phyloP scores from a whole-genome alignment of 2,797 vertebrate species.

The Poeciliopsis infans region DNA sequence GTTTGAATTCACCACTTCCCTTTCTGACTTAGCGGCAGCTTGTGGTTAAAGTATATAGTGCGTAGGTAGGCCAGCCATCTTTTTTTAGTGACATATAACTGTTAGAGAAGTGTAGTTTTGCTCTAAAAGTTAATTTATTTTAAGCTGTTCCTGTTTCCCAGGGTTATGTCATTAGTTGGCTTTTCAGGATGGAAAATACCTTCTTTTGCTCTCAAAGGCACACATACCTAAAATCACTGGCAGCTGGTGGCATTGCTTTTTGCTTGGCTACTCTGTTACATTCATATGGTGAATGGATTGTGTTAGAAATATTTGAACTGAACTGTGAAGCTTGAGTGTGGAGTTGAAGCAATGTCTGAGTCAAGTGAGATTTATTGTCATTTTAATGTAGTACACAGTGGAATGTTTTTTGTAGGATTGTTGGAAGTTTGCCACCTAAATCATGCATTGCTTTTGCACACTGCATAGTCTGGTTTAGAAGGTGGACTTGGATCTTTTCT shows the following conservation, averaged over 20 bases:
- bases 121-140: background rate
- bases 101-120: background rate
- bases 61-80: background rate
- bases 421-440: background rate
- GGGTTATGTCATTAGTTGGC: slow-evolving; percentile 43
- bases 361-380: background rate
- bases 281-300: background rate
- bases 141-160: slow-evolving; percentile 30
- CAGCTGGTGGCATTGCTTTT: slow-evolving; percentile 3
- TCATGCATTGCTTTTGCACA: background rate
- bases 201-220: background rate
- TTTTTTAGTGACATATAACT: slow-evolving; percentile 15
- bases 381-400: background rate
- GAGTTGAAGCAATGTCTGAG: background rate
- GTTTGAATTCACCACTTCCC: background rate
- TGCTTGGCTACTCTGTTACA: slow-evolving; percentile 13
- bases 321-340: background rate
- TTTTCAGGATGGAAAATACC: slow-evolving; percentile 12
- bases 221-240: background rate
- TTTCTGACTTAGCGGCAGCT: background rate
- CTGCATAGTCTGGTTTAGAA: background rate
- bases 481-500: background rate
- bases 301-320: background rate
- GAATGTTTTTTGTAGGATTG: background rate
- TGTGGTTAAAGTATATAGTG: background rate